Conservation (phyloP, 1,140 invertebrate species). For the Papilio polyxenes region DNA sequence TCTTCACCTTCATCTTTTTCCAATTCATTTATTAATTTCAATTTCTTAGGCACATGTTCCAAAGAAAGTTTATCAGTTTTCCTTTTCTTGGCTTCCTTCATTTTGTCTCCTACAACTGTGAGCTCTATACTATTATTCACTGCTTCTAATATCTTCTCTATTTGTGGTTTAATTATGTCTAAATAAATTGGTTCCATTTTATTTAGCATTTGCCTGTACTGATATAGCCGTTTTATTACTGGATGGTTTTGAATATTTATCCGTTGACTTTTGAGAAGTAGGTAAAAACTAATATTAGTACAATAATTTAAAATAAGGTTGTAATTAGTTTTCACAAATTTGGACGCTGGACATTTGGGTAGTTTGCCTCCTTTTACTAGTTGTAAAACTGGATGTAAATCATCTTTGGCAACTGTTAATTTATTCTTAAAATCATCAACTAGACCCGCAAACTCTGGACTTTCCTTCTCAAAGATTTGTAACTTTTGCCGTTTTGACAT, state of each 20-base stretch:
- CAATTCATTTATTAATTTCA: slow-evolving; percentile 70
- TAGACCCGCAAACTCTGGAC: slow-evolving; percentile 89
- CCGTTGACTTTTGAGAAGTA: slow-evolving; percentile 89
- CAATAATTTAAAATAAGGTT: slow-evolving; percentile 90
- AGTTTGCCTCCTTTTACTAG: slow-evolving; percentile 82
- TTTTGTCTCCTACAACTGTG: slow-evolving; percentile 59
- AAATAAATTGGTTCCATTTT: slow-evolving; percentile 87
- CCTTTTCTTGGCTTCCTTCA: slow-evolving; percentile 59
- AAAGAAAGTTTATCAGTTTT: slow-evolving; percentile 58
- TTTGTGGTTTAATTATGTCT: slow-evolving; percentile 83
- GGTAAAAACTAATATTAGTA: slow-evolving; percentile 92
- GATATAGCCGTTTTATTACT: slow-evolving; percentile 89
- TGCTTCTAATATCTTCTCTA: slow-evolving; percentile 82
- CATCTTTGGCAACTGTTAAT: slow-evolving; percentile 83
- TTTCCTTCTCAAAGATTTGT: slow-evolving; percentile 89
- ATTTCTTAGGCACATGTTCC: slow-evolving; percentile 70
- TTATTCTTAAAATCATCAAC: slow-evolving; percentile 89
- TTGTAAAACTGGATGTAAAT: slow-evolving; percentile 85
- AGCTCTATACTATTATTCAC: slow-evolving; percentile 78
- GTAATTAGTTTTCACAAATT: slow-evolving; percentile 87
- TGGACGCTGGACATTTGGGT: slow-evolving; percentile 81
- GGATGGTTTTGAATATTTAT: slow-evolving; percentile 89
- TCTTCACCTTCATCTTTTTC: slow-evolving; percentile 75
- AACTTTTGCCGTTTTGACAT: slow-evolving; percentile 88
- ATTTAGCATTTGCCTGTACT: slow-evolving; percentile 88